These are phyloP conservation scores for Drosophila mettleri DNA, from an alignment of 2,888 invertebrate genomes.

Conservation along the genomic window DNA sequence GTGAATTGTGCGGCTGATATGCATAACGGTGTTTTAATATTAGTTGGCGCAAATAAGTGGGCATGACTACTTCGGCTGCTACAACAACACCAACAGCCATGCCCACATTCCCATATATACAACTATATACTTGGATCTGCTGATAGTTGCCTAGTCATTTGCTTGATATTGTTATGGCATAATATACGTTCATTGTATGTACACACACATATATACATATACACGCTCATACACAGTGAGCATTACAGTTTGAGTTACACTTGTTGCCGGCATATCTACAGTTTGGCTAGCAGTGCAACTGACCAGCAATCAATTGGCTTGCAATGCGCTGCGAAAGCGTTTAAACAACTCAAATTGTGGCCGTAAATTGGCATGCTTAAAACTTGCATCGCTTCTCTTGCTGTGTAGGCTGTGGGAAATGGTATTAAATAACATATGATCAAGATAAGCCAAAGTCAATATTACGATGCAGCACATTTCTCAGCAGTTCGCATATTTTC, in stretches of 20 bases:
- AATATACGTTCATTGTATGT: conserved; percentile 46
- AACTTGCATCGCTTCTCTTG: background rate
- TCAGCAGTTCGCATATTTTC: background rate
- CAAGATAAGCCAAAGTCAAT: background rate
- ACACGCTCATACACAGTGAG: background rate
- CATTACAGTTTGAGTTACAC: conserved; percentile 39
- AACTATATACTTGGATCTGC: conserved; percentile 6
- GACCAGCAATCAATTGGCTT: conserved; percentile 43
- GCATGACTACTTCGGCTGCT: conserved; percentile 54
- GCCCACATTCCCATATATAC: conserved; percentile 33
- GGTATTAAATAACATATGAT: conserved; percentile 15
- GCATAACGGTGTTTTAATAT: conserved; percentile 81
- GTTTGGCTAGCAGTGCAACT: conserved; percentile 49
- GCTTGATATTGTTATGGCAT: conserved; percentile 74
- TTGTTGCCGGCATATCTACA: conserved; percentile 12
- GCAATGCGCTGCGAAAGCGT: conserved; percentile 14
- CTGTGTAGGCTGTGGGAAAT: conserved; percentile 37
- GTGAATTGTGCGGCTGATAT: conserved; percentile 73
- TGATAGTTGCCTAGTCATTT: conserved; percentile 54
- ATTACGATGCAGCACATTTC: background rate
- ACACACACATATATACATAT: background rate
- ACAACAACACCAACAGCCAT: conserved; percentile 30
- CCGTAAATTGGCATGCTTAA: conserved; percentile 27
- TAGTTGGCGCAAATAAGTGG: conserved; percentile 74
- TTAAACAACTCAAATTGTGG: conserved; percentile 19